These are phyloP conservation scores for Neoscelio sp. DNA, from an alignment of 2,888 invertebrate species.

Conservation along the genomic window DNA sequence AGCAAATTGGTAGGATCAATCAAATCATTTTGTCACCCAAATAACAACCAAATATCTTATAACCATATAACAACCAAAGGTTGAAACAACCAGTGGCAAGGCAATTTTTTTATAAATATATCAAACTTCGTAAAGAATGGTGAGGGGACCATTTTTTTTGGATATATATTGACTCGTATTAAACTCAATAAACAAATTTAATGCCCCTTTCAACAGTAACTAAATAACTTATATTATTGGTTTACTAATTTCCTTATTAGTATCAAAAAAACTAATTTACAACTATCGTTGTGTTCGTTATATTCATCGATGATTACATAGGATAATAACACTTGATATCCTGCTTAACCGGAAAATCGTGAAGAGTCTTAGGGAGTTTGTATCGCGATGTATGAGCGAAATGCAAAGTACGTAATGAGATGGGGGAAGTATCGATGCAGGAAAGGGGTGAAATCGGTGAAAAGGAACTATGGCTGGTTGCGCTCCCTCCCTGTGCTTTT, in stretches of 20 bases:
- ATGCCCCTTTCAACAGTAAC: no score
- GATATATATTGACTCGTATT: no score
- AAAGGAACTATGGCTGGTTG: slow-evolving; percentile 81
- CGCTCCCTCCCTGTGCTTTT: slow-evolving; percentile 80
- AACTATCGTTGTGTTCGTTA: slow-evolving; percentile 1
- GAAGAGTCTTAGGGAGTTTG: slow-evolving; percentile 43
- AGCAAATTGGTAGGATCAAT: not conserved
- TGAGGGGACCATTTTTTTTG: no score
- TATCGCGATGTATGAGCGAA: slow-evolving; percentile 48
- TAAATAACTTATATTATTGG: no score
- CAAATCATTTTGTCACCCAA: not conserved
- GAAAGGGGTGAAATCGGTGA: slow-evolving; percentile 82
- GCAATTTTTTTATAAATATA: no score
- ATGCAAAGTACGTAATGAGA: slow-evolving; percentile 59
- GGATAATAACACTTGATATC: slow-evolving; percentile 46
- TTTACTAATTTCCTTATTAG: not conserved
- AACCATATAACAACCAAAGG: no score
- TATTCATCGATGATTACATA: slow-evolving; percentile 1
- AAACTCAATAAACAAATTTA: no score
- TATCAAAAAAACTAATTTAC: not conserved
- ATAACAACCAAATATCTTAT: no score
- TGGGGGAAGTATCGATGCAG: slow-evolving; percentile 70
- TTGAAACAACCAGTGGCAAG: no score
- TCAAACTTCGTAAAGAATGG: no score
- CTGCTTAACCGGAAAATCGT: slow-evolving; percentile 55